These are phyloP conservation scores for Polydrusus tereticollis DNA, from an alignment of 2,888 invertebrate species.

Conservation along the genomic window DNA sequence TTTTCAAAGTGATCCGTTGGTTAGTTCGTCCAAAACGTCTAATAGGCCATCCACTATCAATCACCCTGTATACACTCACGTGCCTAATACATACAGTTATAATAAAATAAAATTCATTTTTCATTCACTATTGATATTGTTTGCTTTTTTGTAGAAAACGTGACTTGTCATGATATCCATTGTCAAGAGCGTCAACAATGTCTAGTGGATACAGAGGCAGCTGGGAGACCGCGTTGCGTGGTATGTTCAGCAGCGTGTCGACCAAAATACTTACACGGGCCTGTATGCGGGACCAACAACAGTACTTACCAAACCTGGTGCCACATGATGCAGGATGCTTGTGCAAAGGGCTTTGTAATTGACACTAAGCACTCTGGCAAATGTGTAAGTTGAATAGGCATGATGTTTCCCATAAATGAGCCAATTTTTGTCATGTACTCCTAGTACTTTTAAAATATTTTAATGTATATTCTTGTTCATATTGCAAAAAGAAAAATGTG, in stretches of 20 bases:
- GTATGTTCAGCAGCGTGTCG: slow-evolving; percentile 77
- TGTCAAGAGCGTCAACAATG: slow-evolving; percentile 79
- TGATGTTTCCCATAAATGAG: no score
- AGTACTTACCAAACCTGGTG: slow-evolving; percentile 83
- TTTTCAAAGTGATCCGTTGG: no score
- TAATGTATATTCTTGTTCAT: no score
- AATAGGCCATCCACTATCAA: no score
- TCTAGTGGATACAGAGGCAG: slow-evolving; percentile 72
- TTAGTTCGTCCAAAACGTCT: no score
- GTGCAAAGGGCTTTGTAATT: slow-evolving; percentile 78
- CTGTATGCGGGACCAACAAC: slow-evolving; percentile 81
- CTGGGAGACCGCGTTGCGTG: slow-evolving; percentile 79
- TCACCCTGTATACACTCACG: no score
- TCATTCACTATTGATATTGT: no score
- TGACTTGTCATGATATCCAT: slow-evolving; percentile 76
- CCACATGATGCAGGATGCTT: slow-evolving; percentile 83
- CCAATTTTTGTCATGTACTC: no score
- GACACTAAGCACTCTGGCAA: slow-evolving; percentile 78
- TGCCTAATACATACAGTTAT: no score
- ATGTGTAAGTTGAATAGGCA: slow-evolving; percentile 66
- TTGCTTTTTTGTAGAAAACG: slow-evolving; percentile 72
- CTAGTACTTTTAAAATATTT: no score
- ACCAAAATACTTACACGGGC: slow-evolving; percentile 68
- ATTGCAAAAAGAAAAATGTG: no score
- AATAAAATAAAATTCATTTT: not conserved